These are phyloP conservation scores for Auanema freiburgensis DNA, from an alignment of 2,888 invertebrate species.

Conservation along the genomic window DNA sequence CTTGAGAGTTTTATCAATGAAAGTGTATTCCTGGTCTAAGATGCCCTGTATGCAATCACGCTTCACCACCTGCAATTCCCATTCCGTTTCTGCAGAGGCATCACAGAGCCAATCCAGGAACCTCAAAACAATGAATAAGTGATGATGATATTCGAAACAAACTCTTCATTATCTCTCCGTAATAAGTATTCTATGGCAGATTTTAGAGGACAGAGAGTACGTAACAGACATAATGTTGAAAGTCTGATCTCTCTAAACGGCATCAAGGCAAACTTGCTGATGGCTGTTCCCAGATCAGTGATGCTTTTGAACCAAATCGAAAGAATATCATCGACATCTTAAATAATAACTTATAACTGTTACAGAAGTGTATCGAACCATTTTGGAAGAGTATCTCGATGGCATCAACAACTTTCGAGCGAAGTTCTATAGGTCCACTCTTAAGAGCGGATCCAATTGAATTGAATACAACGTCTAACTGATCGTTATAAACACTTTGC, in stretches of 20 bases:
- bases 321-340: no score
- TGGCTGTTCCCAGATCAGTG: no score
- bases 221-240: no score
- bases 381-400: conserved; percentile 28
- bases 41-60: conserved; percentile 7
- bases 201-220: no score
- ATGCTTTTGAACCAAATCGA: no score
- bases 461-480: no score
- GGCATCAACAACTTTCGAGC: conserved; percentile 29
- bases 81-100: conserved; percentile 9
- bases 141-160: no score
- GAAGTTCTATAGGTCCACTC: conserved; percentile 32
- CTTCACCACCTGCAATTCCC: conserved; percentile 10
- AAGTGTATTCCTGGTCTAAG: neutral
- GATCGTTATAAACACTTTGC: neutral
- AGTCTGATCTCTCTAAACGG: no score
- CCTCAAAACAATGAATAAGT: neutral
- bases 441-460: conserved; percentile 24
- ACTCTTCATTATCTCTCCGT: no score
- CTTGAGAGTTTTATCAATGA: conserved; percentile 4
- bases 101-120: conserved; percentile 20
- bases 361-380: conserved; percentile 13
- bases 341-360: no score
- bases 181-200: no score
- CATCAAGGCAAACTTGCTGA: no score